phyloP scores from a whole-genome alignment of 2,888 invertebrate species.

The Plemyria rubiginata region DNA sequence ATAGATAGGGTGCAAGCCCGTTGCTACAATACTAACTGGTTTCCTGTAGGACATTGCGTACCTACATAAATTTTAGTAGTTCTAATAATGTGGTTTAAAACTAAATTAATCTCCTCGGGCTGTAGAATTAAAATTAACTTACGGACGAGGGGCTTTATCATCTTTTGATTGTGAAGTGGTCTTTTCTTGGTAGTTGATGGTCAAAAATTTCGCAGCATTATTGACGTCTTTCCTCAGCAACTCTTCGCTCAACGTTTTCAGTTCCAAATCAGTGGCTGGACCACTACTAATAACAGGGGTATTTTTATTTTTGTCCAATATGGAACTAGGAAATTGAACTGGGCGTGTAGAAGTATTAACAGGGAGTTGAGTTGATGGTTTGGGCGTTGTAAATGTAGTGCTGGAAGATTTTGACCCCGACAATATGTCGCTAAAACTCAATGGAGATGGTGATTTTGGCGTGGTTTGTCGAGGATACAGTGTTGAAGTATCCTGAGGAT shows the following conservation, averaged over 20 bases:
- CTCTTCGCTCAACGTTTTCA: constrained; percentile 89
- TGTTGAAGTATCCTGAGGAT: constrained; percentile 39
- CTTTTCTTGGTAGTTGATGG: constrained; percentile 89
- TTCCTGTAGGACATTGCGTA: no score
- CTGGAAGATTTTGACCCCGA: constrained; percentile 59
- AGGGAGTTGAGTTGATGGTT: constrained; percentile 47
- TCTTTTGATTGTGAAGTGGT: constrained; percentile 88
- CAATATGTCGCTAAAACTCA: constrained; percentile 66
- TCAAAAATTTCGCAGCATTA: constrained; percentile 89
- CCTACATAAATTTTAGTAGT: no score
- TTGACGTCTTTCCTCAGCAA: constrained; percentile 89
- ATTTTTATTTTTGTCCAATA: constrained; percentile 69
- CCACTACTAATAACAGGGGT: constrained; percentile 53
- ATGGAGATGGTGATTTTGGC: constrained; percentile 47
- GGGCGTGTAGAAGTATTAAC: constrained; percentile 48
- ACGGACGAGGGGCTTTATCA: constrained; percentile 92
- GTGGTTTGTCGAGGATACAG: constrained; percentile 44
- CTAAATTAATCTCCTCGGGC: no score
- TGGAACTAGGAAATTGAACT: constrained; percentile 69
- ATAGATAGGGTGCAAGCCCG: no score
- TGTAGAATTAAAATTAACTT: constrained; percentile 64
- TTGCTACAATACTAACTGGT: no score
- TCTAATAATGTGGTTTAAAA: no score
- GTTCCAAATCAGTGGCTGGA: constrained; percentile 83
- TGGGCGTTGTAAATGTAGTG: constrained; percentile 45